Percentiles rank a stretch among this genome's conserved stretches.
These are phyloP conservation scores for Galeopsomyia nigrocyanea DNA, from an alignment of 2,888 invertebrate genomes.

Conservation along the genomic window DNA sequence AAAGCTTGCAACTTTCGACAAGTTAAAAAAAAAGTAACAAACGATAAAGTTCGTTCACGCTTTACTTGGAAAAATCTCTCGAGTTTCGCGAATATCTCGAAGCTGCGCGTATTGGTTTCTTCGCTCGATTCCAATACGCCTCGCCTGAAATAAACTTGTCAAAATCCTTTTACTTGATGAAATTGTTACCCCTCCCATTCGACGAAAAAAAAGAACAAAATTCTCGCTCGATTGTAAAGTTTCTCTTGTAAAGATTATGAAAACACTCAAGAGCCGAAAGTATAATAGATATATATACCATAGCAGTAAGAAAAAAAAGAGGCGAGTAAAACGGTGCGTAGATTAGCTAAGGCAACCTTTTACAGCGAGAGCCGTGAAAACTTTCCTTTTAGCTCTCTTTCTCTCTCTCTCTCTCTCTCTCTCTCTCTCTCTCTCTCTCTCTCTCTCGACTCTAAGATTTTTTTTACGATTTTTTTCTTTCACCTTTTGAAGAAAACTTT, in stretches of 20 bases:
- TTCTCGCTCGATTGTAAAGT: conserved; percentile 27
- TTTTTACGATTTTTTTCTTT: conserved; percentile 27
- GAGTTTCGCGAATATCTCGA: too few species aligned
- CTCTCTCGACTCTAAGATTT: neutral
- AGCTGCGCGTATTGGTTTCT: too few species aligned
- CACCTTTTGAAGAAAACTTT: conserved; percentile 25
- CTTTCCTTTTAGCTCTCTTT: conserved; percentile 32
- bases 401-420: too few species aligned
- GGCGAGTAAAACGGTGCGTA: conserved; percentile 24
- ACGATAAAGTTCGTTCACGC: too few species aligned
- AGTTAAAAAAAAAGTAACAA: too few species aligned
- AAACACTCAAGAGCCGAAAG: conserved; percentile 15
- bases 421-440: neutral
- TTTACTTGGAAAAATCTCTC: too few species aligned
- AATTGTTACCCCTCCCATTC: neutral
- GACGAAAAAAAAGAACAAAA: neutral
- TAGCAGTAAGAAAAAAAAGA: conserved; percentile 12
- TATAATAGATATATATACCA: neutral
- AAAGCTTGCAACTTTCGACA: too few species aligned
- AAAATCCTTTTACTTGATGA: neutral
- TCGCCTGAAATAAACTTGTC: neutral
- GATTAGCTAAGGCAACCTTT: conserved; percentile 37
- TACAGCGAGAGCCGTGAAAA: conserved; percentile 30
- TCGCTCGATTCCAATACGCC: too few species aligned
- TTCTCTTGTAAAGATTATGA: conserved; percentile 32